These are phyloP conservation scores for Geococcyx californianus DNA, from an alignment of 2,113 vertebrate species.

Conservation along the genomic window DNA sequence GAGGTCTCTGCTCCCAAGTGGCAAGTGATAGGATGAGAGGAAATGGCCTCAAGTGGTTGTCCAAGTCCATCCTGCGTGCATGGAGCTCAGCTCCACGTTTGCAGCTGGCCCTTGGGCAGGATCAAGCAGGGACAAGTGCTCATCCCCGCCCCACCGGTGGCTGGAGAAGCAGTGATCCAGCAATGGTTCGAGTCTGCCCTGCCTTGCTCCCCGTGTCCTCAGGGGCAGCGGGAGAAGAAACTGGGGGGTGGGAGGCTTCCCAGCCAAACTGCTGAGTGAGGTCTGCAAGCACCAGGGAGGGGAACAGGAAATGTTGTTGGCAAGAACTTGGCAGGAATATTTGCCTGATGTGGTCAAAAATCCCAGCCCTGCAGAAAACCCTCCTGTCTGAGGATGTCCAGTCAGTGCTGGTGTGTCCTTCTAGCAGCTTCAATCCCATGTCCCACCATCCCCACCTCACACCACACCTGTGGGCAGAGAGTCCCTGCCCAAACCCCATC, in stretches of 20 bases:
- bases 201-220: neutral
- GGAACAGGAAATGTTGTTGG: neutral
- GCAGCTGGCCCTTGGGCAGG: neutral
- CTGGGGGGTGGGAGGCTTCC: neutral
- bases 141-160: no score
- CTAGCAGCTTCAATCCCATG: neutral
- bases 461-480: neutral
- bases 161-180: neutral
- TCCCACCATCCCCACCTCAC: neutral
- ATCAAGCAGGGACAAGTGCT: neutral
- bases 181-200: neutral
- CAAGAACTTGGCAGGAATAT: neutral
- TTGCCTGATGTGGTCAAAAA: neutral
- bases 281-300: neutral
- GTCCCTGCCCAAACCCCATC: neutral
- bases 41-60: no score
- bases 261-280: neutral
- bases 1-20: no score
- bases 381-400: neutral
- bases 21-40: no score
- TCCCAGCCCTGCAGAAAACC: neutral
- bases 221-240: no score
- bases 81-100: rapidly evolving
- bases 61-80: neutral
- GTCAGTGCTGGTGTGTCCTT: neutral